Conservation (phyloP, 2,797 vertebrate species). For the Brotula barbata region DNA sequence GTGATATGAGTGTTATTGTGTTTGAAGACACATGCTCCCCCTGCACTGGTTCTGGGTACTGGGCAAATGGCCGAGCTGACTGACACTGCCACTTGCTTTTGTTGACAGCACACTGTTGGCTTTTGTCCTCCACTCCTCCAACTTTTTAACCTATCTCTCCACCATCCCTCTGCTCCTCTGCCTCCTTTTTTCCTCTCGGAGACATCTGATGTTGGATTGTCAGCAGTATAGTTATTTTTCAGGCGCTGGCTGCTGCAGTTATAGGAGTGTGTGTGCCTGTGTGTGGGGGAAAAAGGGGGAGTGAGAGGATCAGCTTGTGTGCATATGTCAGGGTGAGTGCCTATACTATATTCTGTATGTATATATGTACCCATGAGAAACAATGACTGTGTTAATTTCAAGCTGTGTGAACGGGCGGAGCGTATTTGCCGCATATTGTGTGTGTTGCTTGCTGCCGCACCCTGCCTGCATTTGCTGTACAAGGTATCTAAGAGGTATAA, state of each 20-base stretch:
- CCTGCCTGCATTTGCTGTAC: slow-evolving; percentile 56
- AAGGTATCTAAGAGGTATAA: slow-evolving; percentile 26
- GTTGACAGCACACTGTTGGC: slow-evolving; percentile 28
- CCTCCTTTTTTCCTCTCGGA: slow-evolving; percentile 8
- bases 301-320: slow-evolving; percentile 6
- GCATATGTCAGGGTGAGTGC: slow-evolving; percentile 21
- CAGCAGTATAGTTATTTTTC: slow-evolving; percentile 62
- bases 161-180: neutral
- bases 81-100: neutral
- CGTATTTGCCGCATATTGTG: no score
- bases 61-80: neutral
- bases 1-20: no score
- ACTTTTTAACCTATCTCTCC: slow-evolving; percentile 20
- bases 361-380: no score
- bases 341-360: slow-evolving; percentile 17
- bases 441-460: slow-evolving; percentile 17
- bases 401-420: no score
- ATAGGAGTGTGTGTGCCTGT: slow-evolving; percentile 5
- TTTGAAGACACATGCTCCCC: no score
- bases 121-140: slow-evolving; percentile 12
- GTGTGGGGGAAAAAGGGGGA: neutral
- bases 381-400: neutral
- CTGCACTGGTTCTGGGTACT: no score
- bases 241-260: slow-evolving; percentile 52
- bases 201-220: slow-evolving; percentile 59